Percentiles rank a stretch among this genome's conserved stretches.
Evolutionary conservation across 2,113 vertebrate species (phyloP).

Genomic region (Stercorarius parasiticus): DNA sequence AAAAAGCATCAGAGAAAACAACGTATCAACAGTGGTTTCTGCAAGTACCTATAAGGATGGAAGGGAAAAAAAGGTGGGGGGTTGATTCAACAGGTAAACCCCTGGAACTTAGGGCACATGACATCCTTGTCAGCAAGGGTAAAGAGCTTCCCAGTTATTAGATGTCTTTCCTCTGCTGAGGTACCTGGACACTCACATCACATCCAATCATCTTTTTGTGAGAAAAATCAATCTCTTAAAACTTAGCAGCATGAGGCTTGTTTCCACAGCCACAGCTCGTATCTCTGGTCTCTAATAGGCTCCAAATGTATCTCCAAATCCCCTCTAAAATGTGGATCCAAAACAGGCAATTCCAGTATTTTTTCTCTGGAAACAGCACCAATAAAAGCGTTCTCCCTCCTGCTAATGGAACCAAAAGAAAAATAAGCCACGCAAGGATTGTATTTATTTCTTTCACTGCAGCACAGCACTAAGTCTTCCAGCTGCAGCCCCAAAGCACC

Average conservation of each 20-base stretch:
- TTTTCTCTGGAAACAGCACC: background rate
- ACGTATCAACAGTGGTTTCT: rapidly evolving
- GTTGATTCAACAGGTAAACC: background rate
- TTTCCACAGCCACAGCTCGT: background rate
- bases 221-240: background rate
- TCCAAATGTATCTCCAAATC: background rate
- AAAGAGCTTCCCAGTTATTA: background rate
- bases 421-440: background rate
- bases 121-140: background rate
- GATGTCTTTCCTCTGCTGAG: background rate
- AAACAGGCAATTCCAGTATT: background rate
- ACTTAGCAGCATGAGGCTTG: background rate
- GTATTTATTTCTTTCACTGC: background rate
- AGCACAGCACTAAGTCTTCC: background rate
- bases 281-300: background rate
- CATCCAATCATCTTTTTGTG: background rate
- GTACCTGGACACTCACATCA: background rate
- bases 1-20: background rate
- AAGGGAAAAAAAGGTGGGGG: background rate
- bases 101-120: background rate
- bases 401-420: background rate
- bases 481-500: background rate
- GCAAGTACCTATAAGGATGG: background rate
- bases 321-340: background rate
- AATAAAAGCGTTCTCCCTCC: background rate